Conservation (phyloP, 2,797 vertebrate species). For the Hyperoplus immaculatus region DNA sequence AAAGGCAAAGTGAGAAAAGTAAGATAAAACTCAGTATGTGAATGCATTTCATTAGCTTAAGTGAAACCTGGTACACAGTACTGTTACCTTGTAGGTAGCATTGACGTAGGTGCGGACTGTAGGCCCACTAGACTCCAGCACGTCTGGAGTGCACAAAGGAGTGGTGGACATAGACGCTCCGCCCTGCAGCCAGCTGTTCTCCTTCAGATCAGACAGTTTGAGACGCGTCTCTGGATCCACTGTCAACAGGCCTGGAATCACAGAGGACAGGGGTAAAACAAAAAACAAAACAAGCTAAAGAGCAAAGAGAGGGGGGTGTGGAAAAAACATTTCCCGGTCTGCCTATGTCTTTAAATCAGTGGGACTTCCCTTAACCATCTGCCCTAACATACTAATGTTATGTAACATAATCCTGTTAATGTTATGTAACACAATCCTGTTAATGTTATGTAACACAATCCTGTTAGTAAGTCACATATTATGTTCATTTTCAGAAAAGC, state of each 20-base stretch:
- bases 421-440: too few species aligned
- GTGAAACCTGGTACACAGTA: neutral
- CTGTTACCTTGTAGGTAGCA: slow-evolving; percentile 91
- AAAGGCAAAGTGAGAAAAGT: neutral
- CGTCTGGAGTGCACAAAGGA: slow-evolving; percentile 92
- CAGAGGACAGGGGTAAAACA: slow-evolving; percentile 2
- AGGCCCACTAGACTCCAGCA: slow-evolving; percentile 92
- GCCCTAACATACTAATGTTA: neutral
- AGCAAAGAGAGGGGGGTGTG: neutral
- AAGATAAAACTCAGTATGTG: neutral
- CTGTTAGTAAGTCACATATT: too few species aligned
- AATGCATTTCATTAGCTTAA: too few species aligned
- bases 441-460: too few species aligned
- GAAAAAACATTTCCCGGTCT: neutral
- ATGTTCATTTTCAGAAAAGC: too few species aligned
- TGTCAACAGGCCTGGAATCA: slow-evolving; percentile 88
- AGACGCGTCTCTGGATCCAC: slow-evolving; percentile 91
- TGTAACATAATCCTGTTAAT: too few species aligned
- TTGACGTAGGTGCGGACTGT: slow-evolving; percentile 93
- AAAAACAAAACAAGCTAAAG: neutral
- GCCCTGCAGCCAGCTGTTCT: slow-evolving; percentile 93
- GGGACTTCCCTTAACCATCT: neutral
- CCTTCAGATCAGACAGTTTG: slow-evolving; percentile 90
- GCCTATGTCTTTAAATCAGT: neutral
- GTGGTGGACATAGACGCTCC: slow-evolving; percentile 92